Evolutionary conservation across 2,113 vertebrate species (phyloP).

Genomic region (human (Homo sapiens)): GRCh38 chr7:23817501-23818000

Average conservation of each 20-base stretch:
- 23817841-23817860: too few species aligned
- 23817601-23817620: not conserved
- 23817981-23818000: not conserved
- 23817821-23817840: too few species aligned
- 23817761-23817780: not conserved
- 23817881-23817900: not conserved
- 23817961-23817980: not conserved
- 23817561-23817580: not conserved
- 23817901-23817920: not conserved
- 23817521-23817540: not conserved
- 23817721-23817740: not conserved
- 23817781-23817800: not conserved
- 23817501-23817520: not conserved
- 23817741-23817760: not conserved
- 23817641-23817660: not conserved
- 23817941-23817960: not conserved
- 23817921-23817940: not conserved
- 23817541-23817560: not conserved
- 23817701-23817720: not conserved
- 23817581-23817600: not conserved
- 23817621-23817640: not conserved
- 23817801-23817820: too few species aligned
- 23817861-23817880: not conserved
- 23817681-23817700: not conserved
- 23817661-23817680: not conserved